A percentile compares a stretch with the other conserved stretches of the same genome.
These are phyloP conservation scores for Hippocampus zosterae DNA, from an alignment of 2,113 vertebrate genomes.

Conservation along the genomic window DNA sequence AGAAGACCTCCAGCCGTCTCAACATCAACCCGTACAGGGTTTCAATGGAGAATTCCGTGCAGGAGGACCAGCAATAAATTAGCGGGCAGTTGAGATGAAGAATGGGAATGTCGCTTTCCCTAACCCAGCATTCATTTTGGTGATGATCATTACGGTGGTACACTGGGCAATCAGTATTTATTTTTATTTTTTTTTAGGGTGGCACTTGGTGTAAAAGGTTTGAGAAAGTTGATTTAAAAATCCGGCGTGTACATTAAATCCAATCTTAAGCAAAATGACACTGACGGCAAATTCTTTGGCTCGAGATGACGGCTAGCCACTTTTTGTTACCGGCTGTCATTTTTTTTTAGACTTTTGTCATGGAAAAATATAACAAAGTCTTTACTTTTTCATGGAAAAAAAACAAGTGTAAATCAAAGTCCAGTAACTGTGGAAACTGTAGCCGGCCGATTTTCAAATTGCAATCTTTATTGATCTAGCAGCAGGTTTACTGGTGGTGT, in stretches of 20 bases:
- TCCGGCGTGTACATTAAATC: neutral
- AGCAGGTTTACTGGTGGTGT: neutral
- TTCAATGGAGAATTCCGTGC: neutral
- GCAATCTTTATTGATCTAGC: slow-evolving; percentile 5
- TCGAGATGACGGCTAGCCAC: no score
- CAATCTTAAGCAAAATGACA: neutral
- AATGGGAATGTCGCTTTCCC: neutral
- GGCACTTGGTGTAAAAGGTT: neutral
- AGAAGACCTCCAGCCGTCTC: neutral
- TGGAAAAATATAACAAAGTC: neutral
- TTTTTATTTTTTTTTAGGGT: no score
- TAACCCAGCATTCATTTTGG: no score
- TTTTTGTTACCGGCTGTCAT: neutral
- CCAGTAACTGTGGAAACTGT: no score
- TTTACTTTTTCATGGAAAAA: slow-evolving; percentile 1
- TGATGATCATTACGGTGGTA: no score
- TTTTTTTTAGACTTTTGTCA: neutral
- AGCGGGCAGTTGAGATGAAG: no score
- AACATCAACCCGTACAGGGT: neutral
- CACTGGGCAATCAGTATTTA: no score
- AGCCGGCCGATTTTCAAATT: neutral
- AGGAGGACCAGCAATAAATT: neutral
- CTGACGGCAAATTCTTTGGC: neutral
- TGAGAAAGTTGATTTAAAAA: neutral
- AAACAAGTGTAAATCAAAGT: slow-evolving; percentile 5